Evolutionary conservation across 2,113 vertebrate species (phyloP), one percentile per base, ranked within the genome.

Genomic region (Trematomus loennbergii): DNA sequence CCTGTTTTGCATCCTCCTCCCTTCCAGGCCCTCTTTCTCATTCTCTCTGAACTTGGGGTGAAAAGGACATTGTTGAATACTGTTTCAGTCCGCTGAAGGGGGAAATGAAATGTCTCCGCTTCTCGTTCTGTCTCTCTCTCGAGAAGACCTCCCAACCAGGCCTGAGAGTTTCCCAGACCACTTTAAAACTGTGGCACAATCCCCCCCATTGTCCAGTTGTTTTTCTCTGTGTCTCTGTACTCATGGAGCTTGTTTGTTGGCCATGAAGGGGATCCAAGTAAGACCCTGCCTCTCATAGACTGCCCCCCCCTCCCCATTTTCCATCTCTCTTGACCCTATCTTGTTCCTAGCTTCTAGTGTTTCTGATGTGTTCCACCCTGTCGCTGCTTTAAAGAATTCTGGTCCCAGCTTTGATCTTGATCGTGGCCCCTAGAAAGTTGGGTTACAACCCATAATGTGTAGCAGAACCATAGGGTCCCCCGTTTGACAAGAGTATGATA

Each of bases 81-180:
- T 70, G 62, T 87, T 81, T 82, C 60, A 20, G n/a, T 83, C 65
- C 62, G 69, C 62, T 48, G 29, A 53, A 3, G 9, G 45, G 18
- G 58, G 48, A 71, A 72, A 62, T 66, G 43, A 81, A 86, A 85
- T 72, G 80, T 67, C 52, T 84, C 75, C 70, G 53, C 72, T 72
- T 36, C 46, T 50, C 17, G 64, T 20, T 64, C 61, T 64, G 2
- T 69, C 46, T 13, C 80, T 82, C 79, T 88, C 80, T 29, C 25
- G 2, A 3, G 79, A 74, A 82, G 91, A 91, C 88, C 87, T 88
- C 90, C 91, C 90, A 91, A 89, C 63, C 80, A 60, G 87, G 64
- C 79, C 81, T 11, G 13, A 87, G 81, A 87, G 79, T 91, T 93
- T 94, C 93, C 93, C 93, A 93, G 93, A 94, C 90, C 89, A 91